A percentile compares a stretch with the other conserved stretches of the same genome.
Evolutionary conservation across 2,113 vertebrate genomes (phyloP).

Genomic region (Hippopotamus amphibius): DNA sequence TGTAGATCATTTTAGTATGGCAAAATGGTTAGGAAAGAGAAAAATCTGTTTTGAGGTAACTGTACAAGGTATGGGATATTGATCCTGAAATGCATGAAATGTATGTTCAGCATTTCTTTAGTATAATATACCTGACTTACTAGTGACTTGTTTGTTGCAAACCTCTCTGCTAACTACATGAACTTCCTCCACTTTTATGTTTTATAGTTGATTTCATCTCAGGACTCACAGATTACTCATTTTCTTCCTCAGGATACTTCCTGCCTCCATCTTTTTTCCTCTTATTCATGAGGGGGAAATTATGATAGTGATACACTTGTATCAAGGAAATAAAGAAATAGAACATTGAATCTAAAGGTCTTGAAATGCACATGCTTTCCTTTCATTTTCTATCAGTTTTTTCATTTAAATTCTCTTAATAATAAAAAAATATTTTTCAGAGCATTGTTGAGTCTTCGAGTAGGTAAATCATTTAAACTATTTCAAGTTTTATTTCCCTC

Average conservation of each 20-base stretch:
- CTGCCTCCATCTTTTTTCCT: background rate
- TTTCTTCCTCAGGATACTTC: background rate
- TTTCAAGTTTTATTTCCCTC: background rate
- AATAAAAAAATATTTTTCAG: constrained; percentile 3
- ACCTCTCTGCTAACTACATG: background rate
- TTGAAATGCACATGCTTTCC: constrained; percentile 4
- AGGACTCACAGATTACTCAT: background rate
- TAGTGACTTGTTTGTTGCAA: background rate
- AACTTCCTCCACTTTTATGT: background rate
- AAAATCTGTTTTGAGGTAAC: background rate
- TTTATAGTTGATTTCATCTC: background rate
- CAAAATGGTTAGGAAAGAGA: constrained; percentile 30
- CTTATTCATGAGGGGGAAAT: background rate
- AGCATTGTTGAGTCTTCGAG: background rate
- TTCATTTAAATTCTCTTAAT: constrained; percentile 52
- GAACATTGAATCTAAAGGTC: background rate
- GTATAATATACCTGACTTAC: background rate
- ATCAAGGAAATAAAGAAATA: constrained; percentile 33
- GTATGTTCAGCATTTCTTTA: background rate
- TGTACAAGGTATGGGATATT: background rate
- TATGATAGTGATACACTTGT: background rate
- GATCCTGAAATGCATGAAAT: background rate
- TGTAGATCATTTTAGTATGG: constrained; percentile 7
- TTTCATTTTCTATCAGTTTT: constrained; percentile 34
- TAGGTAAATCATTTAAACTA: constrained; percentile 17